phyloP scores from a whole-genome alignment of 2,888 invertebrate species.

The Apantesis nais region DNA sequence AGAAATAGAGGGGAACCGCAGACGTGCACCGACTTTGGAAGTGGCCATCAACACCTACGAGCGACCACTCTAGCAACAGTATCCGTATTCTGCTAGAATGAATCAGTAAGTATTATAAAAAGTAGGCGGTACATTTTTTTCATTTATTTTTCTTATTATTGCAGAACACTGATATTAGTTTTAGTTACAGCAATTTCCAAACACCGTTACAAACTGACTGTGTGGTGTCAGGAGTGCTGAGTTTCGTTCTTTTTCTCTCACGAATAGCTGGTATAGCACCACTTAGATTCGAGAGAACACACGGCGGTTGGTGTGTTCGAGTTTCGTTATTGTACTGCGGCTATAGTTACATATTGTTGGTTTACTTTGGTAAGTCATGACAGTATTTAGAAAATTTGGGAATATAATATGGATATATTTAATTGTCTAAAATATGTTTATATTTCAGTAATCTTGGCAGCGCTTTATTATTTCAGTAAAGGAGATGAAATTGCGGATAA shows the following conservation, averaged over 20 bases:
- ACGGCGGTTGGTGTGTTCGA: conserved; percentile 1
- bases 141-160: not conserved
- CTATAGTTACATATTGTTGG: not conserved
- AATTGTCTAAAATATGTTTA: not conserved
- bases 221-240: conserved; percentile 1
- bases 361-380: not conserved
- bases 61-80: too few species aligned
- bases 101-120: not conserved
- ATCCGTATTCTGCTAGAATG: not conserved
- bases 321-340: not conserved
- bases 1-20: too few species aligned
- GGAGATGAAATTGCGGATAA: not conserved
- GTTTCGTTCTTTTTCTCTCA: conserved; percentile 2
- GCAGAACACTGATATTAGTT: not conserved
- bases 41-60: too few species aligned
- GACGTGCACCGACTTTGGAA: too few species aligned
- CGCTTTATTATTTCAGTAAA: not conserved
- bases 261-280: conserved; percentile 9
- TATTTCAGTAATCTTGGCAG: not conserved
- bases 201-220: not conserved
- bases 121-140: not conserved
- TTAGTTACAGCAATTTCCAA: not conserved
- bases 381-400: too few species aligned
- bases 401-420: too few species aligned
- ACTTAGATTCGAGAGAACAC: not conserved